Evolutionary conservation across 2,797 vertebrate genomes (phyloP).

Genomic region (Pseudochirops cupreus): DNA sequence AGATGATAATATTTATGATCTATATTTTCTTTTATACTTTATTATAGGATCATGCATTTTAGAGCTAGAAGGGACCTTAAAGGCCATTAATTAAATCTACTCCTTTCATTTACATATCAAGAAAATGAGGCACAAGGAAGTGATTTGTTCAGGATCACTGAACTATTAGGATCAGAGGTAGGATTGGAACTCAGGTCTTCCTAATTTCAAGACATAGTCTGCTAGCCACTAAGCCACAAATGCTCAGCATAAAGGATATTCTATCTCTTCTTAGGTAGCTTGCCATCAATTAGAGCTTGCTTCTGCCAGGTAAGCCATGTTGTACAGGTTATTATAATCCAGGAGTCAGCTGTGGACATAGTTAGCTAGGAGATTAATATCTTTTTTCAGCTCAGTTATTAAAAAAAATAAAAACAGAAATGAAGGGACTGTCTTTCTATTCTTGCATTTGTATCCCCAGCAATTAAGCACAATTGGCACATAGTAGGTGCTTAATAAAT

Average conservation of each 20-base stretch:
- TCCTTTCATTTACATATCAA: no score
- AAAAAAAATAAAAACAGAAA: not conserved
- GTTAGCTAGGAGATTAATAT: not conserved
- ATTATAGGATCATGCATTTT: no score
- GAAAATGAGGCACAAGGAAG: no score
- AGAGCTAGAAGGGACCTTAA: no score
- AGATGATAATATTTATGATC: no score
- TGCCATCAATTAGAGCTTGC: not conserved
- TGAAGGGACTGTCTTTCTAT: not conserved
- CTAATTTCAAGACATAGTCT: not conserved
- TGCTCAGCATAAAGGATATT: not conserved
- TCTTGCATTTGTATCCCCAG: not conserved
- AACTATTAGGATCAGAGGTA: not conserved
- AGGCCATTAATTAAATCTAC: no score
- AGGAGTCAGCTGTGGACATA: not conserved
- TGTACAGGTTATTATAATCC: not conserved
- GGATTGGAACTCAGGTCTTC: not conserved
- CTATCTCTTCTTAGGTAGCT: not conserved
- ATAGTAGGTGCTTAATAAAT: not conserved
- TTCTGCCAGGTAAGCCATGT: not conserved
- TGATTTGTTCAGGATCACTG: no score
- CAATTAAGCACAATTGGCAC: not conserved
- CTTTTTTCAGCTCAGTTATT: not conserved
- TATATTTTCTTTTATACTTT: no score
- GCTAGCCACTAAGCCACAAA: not conserved